A percentile compares a stretch with the other conserved stretches of the same genome.
Evolutionary conservation across 2,113 vertebrate genomes (phyloP).

Genomic region (Tor tambroides): DNA sequence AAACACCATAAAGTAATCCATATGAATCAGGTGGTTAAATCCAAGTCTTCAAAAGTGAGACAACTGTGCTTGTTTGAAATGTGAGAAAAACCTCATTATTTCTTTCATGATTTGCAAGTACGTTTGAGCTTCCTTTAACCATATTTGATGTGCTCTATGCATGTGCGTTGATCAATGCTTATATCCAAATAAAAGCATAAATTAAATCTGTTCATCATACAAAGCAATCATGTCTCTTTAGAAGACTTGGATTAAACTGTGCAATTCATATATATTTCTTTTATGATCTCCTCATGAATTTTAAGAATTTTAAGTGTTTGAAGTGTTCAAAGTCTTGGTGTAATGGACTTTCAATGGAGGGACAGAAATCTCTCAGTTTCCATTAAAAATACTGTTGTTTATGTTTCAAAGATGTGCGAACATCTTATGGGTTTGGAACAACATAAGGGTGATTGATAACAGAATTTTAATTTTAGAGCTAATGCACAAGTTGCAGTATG

Average conservation of each 20-base stretch:
- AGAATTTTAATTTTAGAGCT: neutral
- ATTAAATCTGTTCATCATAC: neutral
- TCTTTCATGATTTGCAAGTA: neutral
- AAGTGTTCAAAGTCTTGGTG: neutral
- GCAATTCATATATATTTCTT: neutral
- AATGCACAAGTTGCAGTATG: no score
- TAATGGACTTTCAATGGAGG: neutral
- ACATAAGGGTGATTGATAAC: neutral
- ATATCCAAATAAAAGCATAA: neutral
- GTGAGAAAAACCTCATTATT: neutral
- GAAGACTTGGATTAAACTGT: neutral
- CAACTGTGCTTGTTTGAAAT: neutral
- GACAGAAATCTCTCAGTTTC: neutral
- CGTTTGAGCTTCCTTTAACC: neutral
- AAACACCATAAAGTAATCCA: no score
- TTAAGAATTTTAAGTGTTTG: neutral
- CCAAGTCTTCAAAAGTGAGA: neutral
- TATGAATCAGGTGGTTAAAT: neutral
- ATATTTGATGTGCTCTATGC: neutral
- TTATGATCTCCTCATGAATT: neutral
- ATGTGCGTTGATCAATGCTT: neutral
- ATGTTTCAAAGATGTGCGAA: neutral
- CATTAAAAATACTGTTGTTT: neutral
- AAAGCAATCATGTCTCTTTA: neutral
- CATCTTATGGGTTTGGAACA: neutral